Percentiles rank a stretch among this genome's conserved stretches.
These are phyloP conservation scores for Parasteatoda lunata DNA, from an alignment of 2,888 invertebrate genomes.

Conservation along the genomic window DNA sequence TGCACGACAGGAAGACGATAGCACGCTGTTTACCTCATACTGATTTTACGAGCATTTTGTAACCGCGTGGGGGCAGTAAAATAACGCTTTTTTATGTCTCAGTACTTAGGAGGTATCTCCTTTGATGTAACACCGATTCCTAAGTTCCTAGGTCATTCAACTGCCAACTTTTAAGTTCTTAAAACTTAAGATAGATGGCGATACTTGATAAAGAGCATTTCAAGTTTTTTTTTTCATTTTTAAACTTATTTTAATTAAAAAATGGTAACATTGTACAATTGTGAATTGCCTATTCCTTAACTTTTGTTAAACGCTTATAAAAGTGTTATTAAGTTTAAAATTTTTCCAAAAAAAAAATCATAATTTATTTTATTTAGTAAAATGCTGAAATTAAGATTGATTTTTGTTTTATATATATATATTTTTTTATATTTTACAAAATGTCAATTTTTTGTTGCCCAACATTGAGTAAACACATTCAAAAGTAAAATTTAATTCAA, in stretches of 20 bases:
- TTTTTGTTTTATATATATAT: too few species aligned
- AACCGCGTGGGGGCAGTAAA: slow-evolving; percentile 34
- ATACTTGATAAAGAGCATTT: neutral
- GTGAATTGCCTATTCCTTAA: too few species aligned
- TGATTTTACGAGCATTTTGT: slow-evolving; percentile 45
- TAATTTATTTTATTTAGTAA: too few species aligned
- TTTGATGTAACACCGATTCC: slow-evolving; percentile 40
- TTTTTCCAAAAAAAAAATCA: too few species aligned
- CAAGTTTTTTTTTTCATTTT: neutral
- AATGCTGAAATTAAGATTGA: too few species aligned
- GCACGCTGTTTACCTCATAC: slow-evolving; percentile 59
- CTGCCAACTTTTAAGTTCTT: neutral
- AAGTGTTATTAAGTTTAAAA: too few species aligned
- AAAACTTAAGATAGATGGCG: slow-evolving; percentile 11
- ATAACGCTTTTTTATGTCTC: slow-evolving; percentile 63
- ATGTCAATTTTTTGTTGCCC: too few species aligned
- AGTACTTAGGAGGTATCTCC: slow-evolving; percentile 35
- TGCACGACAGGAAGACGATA: slow-evolving; percentile 22
- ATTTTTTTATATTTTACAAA: too few species aligned
- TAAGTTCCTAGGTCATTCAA: slow-evolving; percentile 32
- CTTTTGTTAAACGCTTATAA: too few species aligned
- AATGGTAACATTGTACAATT: slow-evolving; percentile 17
- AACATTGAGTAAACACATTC: too few species aligned
- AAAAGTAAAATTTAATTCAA: too few species aligned
- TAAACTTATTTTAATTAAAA: neutral